These are phyloP conservation scores for Elgaria multicarinata DNA, from an alignment of 2,113 vertebrate species.

Conservation along the genomic window DNA sequence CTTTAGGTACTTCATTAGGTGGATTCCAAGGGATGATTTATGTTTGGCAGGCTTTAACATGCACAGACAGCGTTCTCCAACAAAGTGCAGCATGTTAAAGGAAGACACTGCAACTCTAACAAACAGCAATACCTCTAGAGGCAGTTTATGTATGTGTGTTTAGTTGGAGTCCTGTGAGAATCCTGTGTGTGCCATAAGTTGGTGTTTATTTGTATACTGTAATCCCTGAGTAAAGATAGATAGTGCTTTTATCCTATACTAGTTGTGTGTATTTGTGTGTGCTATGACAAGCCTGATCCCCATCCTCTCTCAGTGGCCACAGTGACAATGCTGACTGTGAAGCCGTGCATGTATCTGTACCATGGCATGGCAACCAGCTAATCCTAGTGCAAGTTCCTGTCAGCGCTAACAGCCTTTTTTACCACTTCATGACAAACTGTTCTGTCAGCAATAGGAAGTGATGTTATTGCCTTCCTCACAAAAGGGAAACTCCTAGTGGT, in stretches of 20 bases:
- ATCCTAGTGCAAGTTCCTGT: slow-evolving; percentile 59
- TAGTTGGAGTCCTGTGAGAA: too few relatives aligned
- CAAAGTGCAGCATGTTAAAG: slow-evolving; percentile 37
- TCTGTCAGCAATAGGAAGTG: slow-evolving; percentile 86
- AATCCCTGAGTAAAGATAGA: background rate
- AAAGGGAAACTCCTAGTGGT: slow-evolving; percentile 82
- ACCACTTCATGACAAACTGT: slow-evolving; percentile 76
- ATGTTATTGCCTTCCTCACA: slow-evolving; percentile 75
- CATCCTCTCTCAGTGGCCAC: fast-evolving
- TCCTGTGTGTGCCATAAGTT: slow-evolving; percentile 32
- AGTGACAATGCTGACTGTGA: slow-evolving; percentile 59
- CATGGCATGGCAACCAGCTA: slow-evolving; percentile 66
- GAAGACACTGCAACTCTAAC: slow-evolving; percentile 42
- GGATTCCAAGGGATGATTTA: slow-evolving; percentile 45
- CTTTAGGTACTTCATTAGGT: slow-evolving; percentile 22
- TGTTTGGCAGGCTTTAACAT: slow-evolving; percentile 55
- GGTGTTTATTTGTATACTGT: background rate
- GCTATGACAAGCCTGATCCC: background rate
- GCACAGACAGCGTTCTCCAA: slow-evolving; percentile 15
- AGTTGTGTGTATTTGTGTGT: background rate
- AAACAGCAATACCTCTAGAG: slow-evolving; percentile 51
- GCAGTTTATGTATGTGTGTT: too few relatives aligned
- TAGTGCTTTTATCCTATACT: background rate
- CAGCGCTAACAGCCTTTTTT: slow-evolving; percentile 58
- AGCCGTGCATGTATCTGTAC: slow-evolving; percentile 59